A percentile compares a stretch with the other conserved stretches of the same genome.
Conservation (phyloP, 2,888 invertebrate species). For the Bedellia somnulentella region DNA sequence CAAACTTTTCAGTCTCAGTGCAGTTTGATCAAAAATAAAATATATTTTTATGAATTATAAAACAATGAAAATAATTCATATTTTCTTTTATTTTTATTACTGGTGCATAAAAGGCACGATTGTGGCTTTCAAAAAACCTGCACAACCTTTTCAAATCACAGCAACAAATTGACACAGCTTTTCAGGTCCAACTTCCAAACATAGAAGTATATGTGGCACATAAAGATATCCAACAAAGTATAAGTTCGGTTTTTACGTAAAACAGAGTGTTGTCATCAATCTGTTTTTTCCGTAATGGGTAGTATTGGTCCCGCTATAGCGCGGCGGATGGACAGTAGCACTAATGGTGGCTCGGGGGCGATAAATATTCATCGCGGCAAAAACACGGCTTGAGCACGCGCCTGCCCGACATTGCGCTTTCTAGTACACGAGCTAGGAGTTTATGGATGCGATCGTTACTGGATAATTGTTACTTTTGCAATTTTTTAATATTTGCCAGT, state of each 20-base stretch:
- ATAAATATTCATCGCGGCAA: slow-evolving; percentile 57
- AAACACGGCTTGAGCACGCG: slow-evolving; percentile 46
- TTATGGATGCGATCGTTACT: not conserved
- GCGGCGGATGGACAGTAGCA: slow-evolving; percentile 3
- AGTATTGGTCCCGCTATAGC: not conserved
- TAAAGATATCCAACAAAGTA: too few species aligned
- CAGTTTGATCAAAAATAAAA: too few species aligned
- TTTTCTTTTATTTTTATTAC: too few species aligned
- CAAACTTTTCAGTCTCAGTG: too few species aligned
- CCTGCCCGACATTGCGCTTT: slow-evolving; percentile 41
- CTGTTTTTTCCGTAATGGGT: not conserved
- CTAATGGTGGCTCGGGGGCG: slow-evolving; percentile 14
- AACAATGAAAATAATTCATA: too few species aligned
- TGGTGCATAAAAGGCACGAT: too few species aligned
- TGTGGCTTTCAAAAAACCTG: not conserved
- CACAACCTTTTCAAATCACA: not conserved
- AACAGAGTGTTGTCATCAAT: not conserved
- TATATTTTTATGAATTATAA: too few species aligned
- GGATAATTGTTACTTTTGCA: not conserved
- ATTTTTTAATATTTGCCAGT: not conserved
- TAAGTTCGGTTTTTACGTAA: too few species aligned
- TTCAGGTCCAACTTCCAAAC: too few species aligned
- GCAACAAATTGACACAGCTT: too few species aligned
- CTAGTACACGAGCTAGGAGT: slow-evolving; percentile 26
- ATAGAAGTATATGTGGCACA: too few species aligned